Evolutionary conservation across 2,888 invertebrate genomes (phyloP).

Genomic region (Polymixis flavicincta): DNA sequence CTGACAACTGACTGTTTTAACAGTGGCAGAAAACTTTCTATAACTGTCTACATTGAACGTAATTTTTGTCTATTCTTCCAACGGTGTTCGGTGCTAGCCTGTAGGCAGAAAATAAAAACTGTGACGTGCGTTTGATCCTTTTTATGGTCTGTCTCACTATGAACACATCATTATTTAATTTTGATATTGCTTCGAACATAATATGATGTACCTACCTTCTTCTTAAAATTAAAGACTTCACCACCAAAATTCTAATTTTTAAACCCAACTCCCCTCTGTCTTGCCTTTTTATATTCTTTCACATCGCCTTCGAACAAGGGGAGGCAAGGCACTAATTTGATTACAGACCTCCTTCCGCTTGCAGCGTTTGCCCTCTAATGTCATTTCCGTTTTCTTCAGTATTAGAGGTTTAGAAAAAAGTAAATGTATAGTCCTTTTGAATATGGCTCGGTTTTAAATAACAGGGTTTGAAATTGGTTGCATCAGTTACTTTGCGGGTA

Average conservation of each 20-base stretch:
- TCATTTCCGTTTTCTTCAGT: conserved; percentile 46
- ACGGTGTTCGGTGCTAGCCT: no score
- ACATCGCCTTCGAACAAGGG: conserved; percentile 10
- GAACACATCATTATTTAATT: no score
- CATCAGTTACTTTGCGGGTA: not conserved
- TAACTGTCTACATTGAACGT: no score
- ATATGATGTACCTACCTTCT: no score
- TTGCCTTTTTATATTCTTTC: conserved; percentile 37
- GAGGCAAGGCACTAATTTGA: conserved; percentile 63
- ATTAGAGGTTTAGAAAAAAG: conserved; percentile 1
- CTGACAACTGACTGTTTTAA: no score
- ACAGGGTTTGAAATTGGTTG: not conserved
- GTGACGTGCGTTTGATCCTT: no score
- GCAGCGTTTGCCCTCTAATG: conserved; percentile 51
- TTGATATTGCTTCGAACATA: no score
- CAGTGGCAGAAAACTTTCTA: no score
- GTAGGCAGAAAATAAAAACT: no score
- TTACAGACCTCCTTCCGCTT: conserved; percentile 57
- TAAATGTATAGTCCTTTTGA: not conserved
- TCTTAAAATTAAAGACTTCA: not conserved
- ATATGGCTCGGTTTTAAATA: not conserved
- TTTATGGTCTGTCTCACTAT: no score
- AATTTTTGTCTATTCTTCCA: no score
- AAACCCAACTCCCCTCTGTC: not conserved
- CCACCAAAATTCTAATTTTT: not conserved